Conservation (phyloP, 92 coral and sea anemone species). For the Porites cylindrica region DNA sequence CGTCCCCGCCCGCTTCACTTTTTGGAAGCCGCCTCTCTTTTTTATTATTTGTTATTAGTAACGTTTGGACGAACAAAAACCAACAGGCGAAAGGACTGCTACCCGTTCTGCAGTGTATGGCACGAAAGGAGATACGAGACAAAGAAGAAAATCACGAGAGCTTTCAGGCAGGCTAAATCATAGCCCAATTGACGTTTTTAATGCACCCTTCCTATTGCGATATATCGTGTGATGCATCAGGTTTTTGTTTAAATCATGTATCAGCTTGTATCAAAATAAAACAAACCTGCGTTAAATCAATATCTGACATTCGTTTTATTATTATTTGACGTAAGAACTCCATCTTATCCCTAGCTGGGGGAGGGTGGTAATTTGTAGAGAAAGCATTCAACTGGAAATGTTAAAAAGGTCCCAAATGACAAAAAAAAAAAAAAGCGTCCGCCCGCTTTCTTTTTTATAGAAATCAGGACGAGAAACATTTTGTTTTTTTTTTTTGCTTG, state of each 20-base stretch:
- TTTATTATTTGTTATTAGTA: no score
- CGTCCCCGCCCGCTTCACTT: no score
- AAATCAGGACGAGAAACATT: background rate
- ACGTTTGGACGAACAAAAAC: no score
- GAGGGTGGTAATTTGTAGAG: background rate
- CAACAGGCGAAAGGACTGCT: no score
- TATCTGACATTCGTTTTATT: background rate
- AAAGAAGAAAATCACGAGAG: no score
- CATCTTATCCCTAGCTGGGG: background rate
- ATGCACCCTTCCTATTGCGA: background rate
- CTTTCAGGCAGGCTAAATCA: background rate
- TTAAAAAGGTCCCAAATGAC: background rate
- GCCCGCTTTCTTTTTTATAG: background rate
- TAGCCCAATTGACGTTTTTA: background rate
- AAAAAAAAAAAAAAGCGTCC: background rate
- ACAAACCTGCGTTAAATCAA: background rate
- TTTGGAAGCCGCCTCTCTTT: no score
- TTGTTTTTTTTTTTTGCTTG: background rate
- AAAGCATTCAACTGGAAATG: background rate
- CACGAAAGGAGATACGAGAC: no score
- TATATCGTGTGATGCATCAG: background rate
- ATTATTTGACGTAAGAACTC: background rate
- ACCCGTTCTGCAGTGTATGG: no score
- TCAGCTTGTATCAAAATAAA: background rate
- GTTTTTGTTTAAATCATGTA: slow-evolving; percentile 2